A percentile compares a stretch with the other conserved stretches of the same genome.
Conservation (phyloP, 2,113 vertebrate species). For the Nasalis larvatus region DNA sequence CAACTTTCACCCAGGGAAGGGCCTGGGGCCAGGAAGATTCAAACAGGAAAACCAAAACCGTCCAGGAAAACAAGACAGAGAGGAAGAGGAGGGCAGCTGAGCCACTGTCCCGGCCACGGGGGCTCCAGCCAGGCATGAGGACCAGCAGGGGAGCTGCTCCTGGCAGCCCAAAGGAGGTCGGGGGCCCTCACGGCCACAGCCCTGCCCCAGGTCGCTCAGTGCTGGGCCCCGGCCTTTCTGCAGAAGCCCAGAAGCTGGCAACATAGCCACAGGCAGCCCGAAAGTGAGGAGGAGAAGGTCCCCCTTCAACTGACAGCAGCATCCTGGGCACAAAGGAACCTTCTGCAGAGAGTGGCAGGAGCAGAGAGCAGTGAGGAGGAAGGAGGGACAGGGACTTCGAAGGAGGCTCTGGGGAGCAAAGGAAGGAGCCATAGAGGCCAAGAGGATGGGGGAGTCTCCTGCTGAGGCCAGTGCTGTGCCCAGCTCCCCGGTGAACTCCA, state of each 20-base stretch:
- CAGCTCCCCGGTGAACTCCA: accelerated
- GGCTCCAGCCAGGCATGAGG: neutral
- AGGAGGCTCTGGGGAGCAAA: too few relatives aligned
- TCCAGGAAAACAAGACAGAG: neutral
- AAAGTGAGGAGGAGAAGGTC: accelerated
- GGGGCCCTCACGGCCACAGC: accelerated
- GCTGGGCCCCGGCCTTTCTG: neutral
- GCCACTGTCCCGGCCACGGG: accelerated
- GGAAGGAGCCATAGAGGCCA: too few relatives aligned
- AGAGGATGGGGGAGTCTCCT: too few relatives aligned
- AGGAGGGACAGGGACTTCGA: accelerated
- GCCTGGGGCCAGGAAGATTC: neutral
- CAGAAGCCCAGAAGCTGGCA: neutral
- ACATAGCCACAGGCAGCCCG: accelerated
- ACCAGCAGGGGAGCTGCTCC: accelerated
- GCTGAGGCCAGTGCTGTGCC: accelerated
- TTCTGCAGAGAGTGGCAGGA: neutral
- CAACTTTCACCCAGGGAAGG: too few relatives aligned
- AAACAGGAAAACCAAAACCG: neutral
- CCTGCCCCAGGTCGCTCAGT: neutral
- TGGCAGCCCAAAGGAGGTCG: neutral
- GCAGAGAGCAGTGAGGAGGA: neutral
- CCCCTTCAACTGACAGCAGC: neutral
- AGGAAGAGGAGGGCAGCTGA: too few relatives aligned
- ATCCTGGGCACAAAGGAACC: neutral